Percentiles rank a stretch among this genome's conserved stretches.
These are phyloP conservation scores for Laterallus jamaicensis DNA, from an alignment of 2,113 vertebrate species.

Conservation along the genomic window DNA sequence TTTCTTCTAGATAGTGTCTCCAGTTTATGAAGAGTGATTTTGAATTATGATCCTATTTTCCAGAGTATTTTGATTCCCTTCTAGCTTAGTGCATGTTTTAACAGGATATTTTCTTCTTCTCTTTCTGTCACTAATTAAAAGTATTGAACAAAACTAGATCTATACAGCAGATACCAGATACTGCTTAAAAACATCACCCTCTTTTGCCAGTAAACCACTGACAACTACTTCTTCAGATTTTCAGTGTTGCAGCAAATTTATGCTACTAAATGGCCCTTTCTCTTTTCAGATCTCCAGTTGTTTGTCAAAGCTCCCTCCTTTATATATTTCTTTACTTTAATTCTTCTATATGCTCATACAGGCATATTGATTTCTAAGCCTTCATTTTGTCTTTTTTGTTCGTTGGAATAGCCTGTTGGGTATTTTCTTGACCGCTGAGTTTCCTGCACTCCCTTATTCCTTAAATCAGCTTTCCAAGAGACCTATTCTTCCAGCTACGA, in stretches of 20 bases:
- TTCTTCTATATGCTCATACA: background rate
- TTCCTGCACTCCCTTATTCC: background rate
- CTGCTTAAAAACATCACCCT: background rate
- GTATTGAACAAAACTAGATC: background rate
- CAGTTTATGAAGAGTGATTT: background rate
- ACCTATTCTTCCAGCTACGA: background rate
- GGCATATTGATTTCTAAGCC: background rate
- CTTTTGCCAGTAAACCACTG: background rate
- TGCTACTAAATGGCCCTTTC: background rate
- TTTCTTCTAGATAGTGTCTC: background rate
- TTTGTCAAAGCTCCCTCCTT: background rate
- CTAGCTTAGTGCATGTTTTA: background rate
- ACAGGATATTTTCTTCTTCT: background rate
- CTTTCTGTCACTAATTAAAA: background rate
- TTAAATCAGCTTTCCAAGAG: background rate
- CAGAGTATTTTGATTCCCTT: background rate
- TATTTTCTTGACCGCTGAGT: background rate
- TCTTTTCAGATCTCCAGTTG: background rate
- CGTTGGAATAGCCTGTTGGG: background rate
- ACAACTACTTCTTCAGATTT: background rate
- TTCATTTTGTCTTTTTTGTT: background rate
- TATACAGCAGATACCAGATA: background rate
- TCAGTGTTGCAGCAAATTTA: background rate
- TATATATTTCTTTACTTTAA: background rate
- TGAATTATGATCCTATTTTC: background rate